Base-by-base conservation (phyloP, 2,113 vertebrate species). In the Gymnorhina tibicen region DNA sequence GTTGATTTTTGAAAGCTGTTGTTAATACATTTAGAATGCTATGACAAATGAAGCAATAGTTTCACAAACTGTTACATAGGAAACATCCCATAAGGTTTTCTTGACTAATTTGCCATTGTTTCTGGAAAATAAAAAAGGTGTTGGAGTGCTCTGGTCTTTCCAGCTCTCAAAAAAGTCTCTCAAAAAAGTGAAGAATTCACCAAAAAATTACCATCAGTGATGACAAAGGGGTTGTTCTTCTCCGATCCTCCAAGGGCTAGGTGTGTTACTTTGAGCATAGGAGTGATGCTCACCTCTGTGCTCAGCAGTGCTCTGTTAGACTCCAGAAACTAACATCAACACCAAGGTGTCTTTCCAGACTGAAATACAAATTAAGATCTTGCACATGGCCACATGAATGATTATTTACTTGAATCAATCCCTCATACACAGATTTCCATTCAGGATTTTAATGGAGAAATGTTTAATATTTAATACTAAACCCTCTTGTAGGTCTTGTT, bases 401-500 rank as follows among this genome's bases (percentile, higher is more conserved):
- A n/a, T 72, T 75, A 44, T 85, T 85, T 94, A 37, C 44, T 75
- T 82, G 52, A 85, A 56, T 74, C 63, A 69, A 79, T 90, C 55
- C 55, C 70, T 89, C 55, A 56, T 68, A 64, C 26, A 6, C 7
- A 7, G n/a, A 69, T 80, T 95, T 93, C 67, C 28, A 94, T 77
- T 85, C 87, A 92, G 23, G 53, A 91, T 77, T 96, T 84, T 79
- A 96, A 91, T 85, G 66, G n/a, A 87, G 42, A 53, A 63, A 74
- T 79, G 39, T 67, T 93, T 88, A 91, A 68, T 89, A 85, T 91
- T 95, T 93, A 72, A 83, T 93, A 93, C 58, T 68, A 87, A 89
- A 44, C 15, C 35, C 13, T 74, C 33, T 56, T 70, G 33, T 81
- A 91, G 47, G 8, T 62, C 39, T 55, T 84, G 9, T 76, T 95